These are phyloP conservation scores for Catostomus latipinnis DNA, from an alignment of 2,797 vertebrate genomes.

Conservation along the genomic window DNA sequence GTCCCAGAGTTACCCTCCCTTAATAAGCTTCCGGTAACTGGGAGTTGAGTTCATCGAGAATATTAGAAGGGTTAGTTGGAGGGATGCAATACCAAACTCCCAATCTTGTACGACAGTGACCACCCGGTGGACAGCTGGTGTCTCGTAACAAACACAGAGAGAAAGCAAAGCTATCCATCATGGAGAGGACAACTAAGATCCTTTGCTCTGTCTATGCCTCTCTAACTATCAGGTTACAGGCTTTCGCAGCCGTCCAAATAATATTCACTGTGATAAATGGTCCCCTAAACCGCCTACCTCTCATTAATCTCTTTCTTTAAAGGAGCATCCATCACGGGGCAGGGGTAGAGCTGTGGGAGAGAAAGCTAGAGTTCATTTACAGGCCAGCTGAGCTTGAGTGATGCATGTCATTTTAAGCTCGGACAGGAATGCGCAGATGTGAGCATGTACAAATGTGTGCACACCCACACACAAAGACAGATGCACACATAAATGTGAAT, in stretches of 20 bases:
- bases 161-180: constrained; percentile 92
- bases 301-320: constrained; percentile 99
- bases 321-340: constrained; percentile 98
- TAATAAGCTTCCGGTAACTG: constrained; percentile 54
- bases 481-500: background rate
- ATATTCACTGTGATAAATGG: constrained; percentile 99
- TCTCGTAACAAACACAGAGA: constrained; percentile 90
- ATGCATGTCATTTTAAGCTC: constrained; percentile 88
- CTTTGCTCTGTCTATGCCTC: constrained; percentile 87
- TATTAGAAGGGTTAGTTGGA: constrained; percentile 69
- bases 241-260: constrained; percentile 99
- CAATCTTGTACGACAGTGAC: constrained; percentile 84
- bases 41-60: constrained; percentile 61
- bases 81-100: constrained; percentile 75
- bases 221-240: constrained; percentile 97
- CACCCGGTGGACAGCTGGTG: constrained; percentile 80
- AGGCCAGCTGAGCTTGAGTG: constrained; percentile 88
- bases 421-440: constrained; percentile 62
- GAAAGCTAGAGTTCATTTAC: constrained; percentile 91
- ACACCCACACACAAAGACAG: constrained; percentile 15
- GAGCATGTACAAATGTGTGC: background rate
- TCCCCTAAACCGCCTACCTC: constrained; percentile 92
- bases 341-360: constrained; percentile 92
- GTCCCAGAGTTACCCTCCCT: constrained; percentile 45
- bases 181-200: constrained; percentile 82